Evolutionary conservation across 2,888 invertebrate species (phyloP), one percentile per base, ranked within the genome.

Genomic region (Hirtodrosophila cameraria): DNA sequence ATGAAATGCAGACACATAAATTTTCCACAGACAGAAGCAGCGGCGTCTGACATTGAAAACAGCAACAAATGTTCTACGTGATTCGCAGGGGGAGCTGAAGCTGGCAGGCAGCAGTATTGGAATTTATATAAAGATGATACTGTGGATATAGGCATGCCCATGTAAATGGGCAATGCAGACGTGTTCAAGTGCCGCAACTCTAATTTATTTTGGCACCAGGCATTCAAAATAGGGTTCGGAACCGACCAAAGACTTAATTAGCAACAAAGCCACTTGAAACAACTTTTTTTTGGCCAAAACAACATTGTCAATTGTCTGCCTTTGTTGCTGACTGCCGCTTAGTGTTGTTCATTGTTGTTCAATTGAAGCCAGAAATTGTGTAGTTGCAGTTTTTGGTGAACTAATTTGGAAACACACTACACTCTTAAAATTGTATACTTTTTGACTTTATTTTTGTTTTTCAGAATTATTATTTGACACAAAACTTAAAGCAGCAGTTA

Each of bases 1-100:
- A 54, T 57, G 60, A 62, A 64, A 59, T 52, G 75, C 82, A 82
- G 81, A 82, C 82, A 82, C 81, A 82, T 82, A 82, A 82, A 82
- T 82, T 77, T 70, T 28, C 41, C 28, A 70, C 82, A 82, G 84
- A 73, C 81, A 76, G 65, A 36, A 12, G 23, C 42, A 15, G 31
- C 57, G 43, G 42, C 53, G 75, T 77, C 77, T 80, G 80, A 75
- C 80, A 80, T 80, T 80, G 80, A 73, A 73, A 68, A 46, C 59
- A 52, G 52, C 28, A 15, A 43, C 55, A 54, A 62, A 38, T 53
- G 36, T 18, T 11, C 8, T 20, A n/a, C n/a, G n/a, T n/a, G n/a
- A 7, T 13, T 8, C 16, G 11, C 0, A 6, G 5, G 7, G 23
- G 25, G 23, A 7, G 7, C 2, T 1, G 27, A 0, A n/a, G n/a